phyloP scores from a whole-genome alignment of 2,888 invertebrate species.

The Leptura quadrifasciata region DNA sequence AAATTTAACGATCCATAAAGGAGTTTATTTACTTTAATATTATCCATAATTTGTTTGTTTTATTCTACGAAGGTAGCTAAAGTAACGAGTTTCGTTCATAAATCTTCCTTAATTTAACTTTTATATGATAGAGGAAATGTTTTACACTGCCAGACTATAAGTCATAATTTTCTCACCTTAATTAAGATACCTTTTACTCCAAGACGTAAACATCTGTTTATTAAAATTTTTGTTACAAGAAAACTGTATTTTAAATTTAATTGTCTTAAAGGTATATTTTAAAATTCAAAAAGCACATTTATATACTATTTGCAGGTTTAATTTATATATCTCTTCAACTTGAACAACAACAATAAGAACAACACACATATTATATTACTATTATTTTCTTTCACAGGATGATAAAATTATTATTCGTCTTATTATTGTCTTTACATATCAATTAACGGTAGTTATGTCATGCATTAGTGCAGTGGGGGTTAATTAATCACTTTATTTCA shows the following conservation, averaged over 20 bases:
- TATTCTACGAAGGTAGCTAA: conserved; percentile 6
- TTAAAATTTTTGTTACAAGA: neutral
- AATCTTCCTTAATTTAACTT: conserved; percentile 31
- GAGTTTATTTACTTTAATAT: neutral
- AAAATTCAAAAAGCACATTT: neutral
- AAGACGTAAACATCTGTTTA: conserved; percentile 32
- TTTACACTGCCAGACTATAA: conserved; percentile 17
- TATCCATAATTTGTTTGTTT: conserved; percentile 18
- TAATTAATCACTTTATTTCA: too few species aligned
- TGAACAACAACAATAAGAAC: neutral
- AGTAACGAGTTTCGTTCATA: conserved; percentile 28
- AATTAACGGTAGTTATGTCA: too few species aligned
- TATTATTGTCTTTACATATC: too few species aligned
- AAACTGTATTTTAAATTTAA: conserved; percentile 22
- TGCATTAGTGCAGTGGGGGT: too few species aligned
- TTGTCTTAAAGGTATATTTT: conserved; percentile 9
- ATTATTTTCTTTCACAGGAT: neutral
- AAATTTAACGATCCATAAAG: neutral
- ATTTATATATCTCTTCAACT: neutral
- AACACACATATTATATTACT: neutral
- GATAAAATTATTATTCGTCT: too few species aligned
- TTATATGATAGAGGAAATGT: conserved; percentile 34
- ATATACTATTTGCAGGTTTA: neutral
- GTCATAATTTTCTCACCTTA: conserved; percentile 32
- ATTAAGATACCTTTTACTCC: conserved; percentile 29